Evolutionary conservation across 2,888 invertebrate genomes (phyloP), one percentile per base, ranked within the genome.

Genomic region (Electrophaes corylata): DNA sequence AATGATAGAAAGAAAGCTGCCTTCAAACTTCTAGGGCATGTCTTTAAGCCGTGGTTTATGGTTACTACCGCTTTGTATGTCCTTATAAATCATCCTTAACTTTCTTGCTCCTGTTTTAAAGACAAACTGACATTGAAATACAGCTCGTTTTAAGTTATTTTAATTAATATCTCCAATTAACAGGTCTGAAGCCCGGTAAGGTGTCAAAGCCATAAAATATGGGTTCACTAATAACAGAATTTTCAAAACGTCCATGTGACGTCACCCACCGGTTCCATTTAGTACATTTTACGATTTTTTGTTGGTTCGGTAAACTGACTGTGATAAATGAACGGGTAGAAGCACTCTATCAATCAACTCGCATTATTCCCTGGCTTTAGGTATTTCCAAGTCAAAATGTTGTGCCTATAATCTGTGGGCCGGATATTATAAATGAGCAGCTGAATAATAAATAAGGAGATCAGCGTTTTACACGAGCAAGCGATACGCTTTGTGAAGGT

Each of bases 271-370:
- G 14, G 37, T 8, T 37, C 12, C 35, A 5, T 14, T 14, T 14
- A 8, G 37, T 16, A 37, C 16, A 16, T 37, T 37, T 37, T 37
- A 37, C 37, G 16, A 8, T 14, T 41, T 43, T 43, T 43, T 43
- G n/a, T 43, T 6, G 18, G 19, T 3, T 20, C n/a, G 40, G 72
- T 71, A 70, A 72, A 72, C 72, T 72, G 79, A 79, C 78, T 66
- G 75, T 81, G 80, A 80, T 76, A 71, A 75, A 81, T 79, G 78
- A 71, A 72, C 70, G 18, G 29, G 19, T 37, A 41, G 19, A 46
- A 26, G 45, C 73, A 69, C 72, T 78, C 79, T 75, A 83, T 84
- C 83, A 81, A 83, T 83, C 79, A 81, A 72, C 71, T 66, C 52
- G 69, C 71, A 71, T 73, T 76, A 71, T 72, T 64, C 65, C 66